Evolutionary conservation across 2,113 vertebrate genomes (phyloP).

Genomic region (Jacana jacana): DNA sequence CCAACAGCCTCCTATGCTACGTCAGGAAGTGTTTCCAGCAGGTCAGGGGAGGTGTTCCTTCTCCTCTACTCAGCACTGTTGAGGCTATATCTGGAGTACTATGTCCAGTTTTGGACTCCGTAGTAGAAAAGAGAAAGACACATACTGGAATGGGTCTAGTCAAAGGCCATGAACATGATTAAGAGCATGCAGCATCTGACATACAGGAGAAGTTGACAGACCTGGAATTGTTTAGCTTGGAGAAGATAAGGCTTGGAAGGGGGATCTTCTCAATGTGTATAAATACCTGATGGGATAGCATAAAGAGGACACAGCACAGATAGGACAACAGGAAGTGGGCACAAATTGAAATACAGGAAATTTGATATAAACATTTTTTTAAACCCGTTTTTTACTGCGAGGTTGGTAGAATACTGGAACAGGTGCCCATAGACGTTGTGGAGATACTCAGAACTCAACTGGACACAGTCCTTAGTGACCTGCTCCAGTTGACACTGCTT

Average conservation of each 20-base stretch:
- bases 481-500: not conserved
- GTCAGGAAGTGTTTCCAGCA: not conserved
- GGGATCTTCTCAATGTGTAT: not conserved
- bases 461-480: not conserved
- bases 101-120: not conserved
- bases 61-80: not conserved
- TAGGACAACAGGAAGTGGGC: not conserved
- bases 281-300: not conserved
- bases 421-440: not conserved
- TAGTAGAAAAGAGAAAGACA: not conserved
- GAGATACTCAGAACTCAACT: not conserved
- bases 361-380: not conserved
- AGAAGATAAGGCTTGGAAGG: not conserved
- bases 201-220: not conserved
- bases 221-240: not conserved
- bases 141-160: not conserved
- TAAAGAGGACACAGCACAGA: not conserved
- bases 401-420: not conserved
- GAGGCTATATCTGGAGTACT: not conserved
- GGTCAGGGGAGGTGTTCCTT: not conserved
- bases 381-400: not conserved
- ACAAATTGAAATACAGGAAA: not conserved
- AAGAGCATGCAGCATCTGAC: not conserved
- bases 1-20: no score
- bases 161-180: not conserved